Base-by-base conservation (phyloP, 2,797 vertebrate genomes). In the Lateolabrax maculatus region DNA sequence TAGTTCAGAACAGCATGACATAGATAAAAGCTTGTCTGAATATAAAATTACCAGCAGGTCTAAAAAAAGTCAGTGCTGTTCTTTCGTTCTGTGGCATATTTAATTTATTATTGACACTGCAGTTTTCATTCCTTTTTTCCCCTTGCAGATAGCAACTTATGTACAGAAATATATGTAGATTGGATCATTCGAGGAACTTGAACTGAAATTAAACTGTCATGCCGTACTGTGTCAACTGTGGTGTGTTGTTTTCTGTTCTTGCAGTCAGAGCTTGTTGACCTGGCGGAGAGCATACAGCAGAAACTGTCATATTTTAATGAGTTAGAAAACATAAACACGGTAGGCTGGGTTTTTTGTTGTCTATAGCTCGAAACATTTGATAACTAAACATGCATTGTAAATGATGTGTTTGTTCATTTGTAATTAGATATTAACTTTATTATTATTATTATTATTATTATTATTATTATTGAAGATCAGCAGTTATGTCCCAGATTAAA, bases 231-330 rank as follows among this genome's bases (percentile, higher is more conserved):
- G 34, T 84, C 43, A 77, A 41, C 5, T 57, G n/a, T 52, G 27
- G 6, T 39, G 37, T 62, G 63, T 51, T 85, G 6, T 92, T 91
- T 46, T 92, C 80, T 77, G 80, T 71, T 85, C 75, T 79, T 80
- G 83, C 89, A 99, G 98, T 96, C 97, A 0, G 97, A 98, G 79
- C 96, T 99, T 58, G 97, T 99, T 86, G 96, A 98, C 84, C 87
- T 99, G 88, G 98, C 98, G 66, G 97, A 98, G 93, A 98, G 95
- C 92, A 98, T 99, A 85, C 97, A 99, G 89, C 98, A 99, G 90
- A 99, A 99, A 83, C 96, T 99, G 65, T 99, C 98, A 1, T 99
- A 99, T 90, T 99, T 99, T 91, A 99, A 99, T 64, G 98, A 99
- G 86, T 88, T 99, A 84, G 98, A 99, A 91, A 97, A 95, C 89